Percentiles rank a stretch among this genome's conserved stretches.
Evolutionary conservation across 2,797 vertebrate species (phyloP).

Genomic region (Gadopsis marmoratus): DNA sequence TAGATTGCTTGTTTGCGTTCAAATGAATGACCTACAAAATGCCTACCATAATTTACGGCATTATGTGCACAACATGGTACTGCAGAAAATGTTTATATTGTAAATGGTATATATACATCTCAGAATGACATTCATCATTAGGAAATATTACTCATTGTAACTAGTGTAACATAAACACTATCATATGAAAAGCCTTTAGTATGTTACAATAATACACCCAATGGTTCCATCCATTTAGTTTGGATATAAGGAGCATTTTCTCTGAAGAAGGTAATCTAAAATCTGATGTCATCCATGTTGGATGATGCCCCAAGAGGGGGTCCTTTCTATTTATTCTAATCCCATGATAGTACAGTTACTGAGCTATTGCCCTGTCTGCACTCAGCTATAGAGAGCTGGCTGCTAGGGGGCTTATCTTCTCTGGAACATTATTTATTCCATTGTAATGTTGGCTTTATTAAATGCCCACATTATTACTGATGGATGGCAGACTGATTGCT

Average conservation of each 20-base stretch:
- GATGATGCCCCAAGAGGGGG: conserved; percentile 34
- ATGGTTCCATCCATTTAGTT: background rate
- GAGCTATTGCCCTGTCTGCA: conserved; percentile 58
- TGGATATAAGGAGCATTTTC: background rate
- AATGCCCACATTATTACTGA: conserved; percentile 75
- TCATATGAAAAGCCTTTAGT: no score
- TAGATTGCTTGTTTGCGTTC: background rate
- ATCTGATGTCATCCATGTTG: conserved; percentile 30
- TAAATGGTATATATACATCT: background rate
- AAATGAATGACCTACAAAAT: background rate
- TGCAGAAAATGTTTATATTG: background rate
- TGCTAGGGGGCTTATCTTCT: conserved; percentile 64
- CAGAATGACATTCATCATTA: background rate
- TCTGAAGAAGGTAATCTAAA: conserved; percentile 38
- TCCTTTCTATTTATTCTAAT: conserved; percentile 35
- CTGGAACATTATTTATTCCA: conserved; percentile 70
- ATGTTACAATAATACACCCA: background rate
- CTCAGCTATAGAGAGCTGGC: conserved; percentile 48
- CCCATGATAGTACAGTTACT: conserved; percentile 34
- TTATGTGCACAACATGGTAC: background rate
- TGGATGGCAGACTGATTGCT: conserved; percentile 68
- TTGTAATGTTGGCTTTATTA: conserved; percentile 75
- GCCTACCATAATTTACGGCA: background rate
- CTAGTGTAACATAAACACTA: background rate
- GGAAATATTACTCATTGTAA: background rate